Base-by-base conservation (phyloP, 2,113 vertebrate species). In the Entomyzon cyanotis region DNA sequence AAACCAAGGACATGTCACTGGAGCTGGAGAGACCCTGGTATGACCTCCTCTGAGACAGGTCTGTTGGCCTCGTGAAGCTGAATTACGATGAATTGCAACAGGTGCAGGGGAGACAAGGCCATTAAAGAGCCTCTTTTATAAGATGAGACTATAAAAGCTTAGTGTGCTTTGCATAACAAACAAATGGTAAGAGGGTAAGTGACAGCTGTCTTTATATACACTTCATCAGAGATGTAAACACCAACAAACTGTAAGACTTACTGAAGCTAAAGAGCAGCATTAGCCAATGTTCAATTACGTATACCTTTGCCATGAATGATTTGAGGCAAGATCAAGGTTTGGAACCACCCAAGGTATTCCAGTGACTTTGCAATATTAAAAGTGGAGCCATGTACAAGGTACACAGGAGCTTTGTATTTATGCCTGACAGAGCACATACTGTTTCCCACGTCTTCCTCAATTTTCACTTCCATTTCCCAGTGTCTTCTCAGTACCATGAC, bases 101-200 rank as follows among this genome's bases (percentile, higher is more conserved):
- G 96, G 87, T 95, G 93, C 73, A 67, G 33, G 39, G 35, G 47
- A 78, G 42, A 70, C 52, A 35, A 63, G 68, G 55, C 60, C 78
- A 67, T 64, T 53, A 37, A 80, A 95, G 55, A 94, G 15, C 19
- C 55, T 80, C 64, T 95, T 95, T 94, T 74, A 84, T 77, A 77
- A 89, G 60, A 71, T 59, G 63, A 77, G 64, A 50, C 84, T 89
- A 39, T 71, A 78, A 89, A 93, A 87, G 80, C 84, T 92, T 80
- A n/a, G 52, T 53, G 52, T 67, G 82, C 65, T 96, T 79, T 68
- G 70, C 85, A 25, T 25, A 76, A 73, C 2, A 5, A 92, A 90
- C 89, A 86, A 89, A 74, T 67, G 47, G 42, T 78, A 63, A 73
- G 64, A 80, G 70, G 23, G 27, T 84, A 94, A 77, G 59, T 92